Conservation (phyloP, 2,113 vertebrate species). For the Lepus europaeus region DNA sequence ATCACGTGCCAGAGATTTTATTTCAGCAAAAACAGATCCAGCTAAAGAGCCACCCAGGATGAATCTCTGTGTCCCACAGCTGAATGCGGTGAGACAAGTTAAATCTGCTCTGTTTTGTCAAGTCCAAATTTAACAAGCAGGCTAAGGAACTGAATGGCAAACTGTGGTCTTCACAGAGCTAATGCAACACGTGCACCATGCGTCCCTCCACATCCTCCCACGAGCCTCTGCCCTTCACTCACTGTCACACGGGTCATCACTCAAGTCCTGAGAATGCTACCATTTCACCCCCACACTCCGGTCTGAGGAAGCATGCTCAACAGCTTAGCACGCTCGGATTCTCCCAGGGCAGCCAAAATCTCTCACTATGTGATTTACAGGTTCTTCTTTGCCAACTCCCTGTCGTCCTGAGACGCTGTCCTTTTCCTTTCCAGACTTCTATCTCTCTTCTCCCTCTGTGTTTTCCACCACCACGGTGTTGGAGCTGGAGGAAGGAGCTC, state of each 20-base stretch:
- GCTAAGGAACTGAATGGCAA: not conserved
- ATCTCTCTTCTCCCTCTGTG: not conserved
- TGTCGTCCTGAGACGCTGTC: too few relatives aligned
- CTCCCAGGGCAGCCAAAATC: not conserved
- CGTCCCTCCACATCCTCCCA: not conserved
- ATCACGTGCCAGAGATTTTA: constrained; percentile 61
- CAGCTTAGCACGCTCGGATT: not conserved
- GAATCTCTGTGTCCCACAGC: constrained; percentile 48
- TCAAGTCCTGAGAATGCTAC: not conserved
- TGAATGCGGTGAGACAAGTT: constrained; percentile 7
- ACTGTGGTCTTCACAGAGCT: not conserved
- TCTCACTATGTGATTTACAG: not conserved
- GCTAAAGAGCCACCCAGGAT: constrained; percentile 56
- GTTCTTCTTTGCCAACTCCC: not conserved
- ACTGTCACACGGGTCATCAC: not conserved
- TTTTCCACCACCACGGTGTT: not conserved
- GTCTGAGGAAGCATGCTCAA: not conserved
- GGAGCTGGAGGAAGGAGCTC: not conserved
- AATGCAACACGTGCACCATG: not conserved
- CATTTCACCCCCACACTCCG: not conserved
- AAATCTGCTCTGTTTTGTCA: constrained; percentile 44
- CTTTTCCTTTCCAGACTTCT: not conserved
- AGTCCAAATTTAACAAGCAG: not conserved
- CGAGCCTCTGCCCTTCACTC: not conserved
- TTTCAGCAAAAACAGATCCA: constrained; percentile 67